Conservation (phyloP, 2,888 invertebrate genomes). For the Lucinisca nassula region DNA sequence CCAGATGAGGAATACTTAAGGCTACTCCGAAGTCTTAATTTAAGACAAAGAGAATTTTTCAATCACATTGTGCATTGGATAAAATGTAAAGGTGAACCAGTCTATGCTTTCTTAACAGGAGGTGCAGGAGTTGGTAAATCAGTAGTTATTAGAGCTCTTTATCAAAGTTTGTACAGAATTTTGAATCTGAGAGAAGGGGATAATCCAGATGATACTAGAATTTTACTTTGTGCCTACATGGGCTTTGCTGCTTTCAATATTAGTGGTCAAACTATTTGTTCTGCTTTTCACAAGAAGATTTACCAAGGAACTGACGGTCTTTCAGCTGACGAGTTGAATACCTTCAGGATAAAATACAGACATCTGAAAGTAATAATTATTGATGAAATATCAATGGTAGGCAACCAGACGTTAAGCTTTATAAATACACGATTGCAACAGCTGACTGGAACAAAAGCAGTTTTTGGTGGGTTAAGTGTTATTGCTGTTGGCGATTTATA, state of each 20-base stretch:
- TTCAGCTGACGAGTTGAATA: slow-evolving; percentile 3
- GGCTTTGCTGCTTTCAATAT: slow-evolving; percentile 44
- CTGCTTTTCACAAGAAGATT: slow-evolving; percentile 11
- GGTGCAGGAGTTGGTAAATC: not conserved
- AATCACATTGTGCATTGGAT: not conserved
- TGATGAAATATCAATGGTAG: not conserved
- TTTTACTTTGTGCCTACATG: slow-evolving; percentile 39
- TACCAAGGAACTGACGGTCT: slow-evolving; percentile 30
- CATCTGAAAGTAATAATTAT: slow-evolving; percentile 43
- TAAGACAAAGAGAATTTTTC: no score
- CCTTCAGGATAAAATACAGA: slow-evolving; percentile 16
- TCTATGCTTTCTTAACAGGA: not conserved
- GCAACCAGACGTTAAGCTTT: not conserved
- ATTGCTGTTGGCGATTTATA: not conserved
- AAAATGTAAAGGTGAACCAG: not conserved
- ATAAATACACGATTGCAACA: not conserved
- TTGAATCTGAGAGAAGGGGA: no score
- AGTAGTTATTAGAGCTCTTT: not conserved
- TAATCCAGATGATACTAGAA: slow-evolving; percentile 63
- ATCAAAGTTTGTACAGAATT: no score
- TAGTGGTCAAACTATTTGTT: slow-evolving; percentile 28
- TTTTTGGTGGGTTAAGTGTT: not conserved
- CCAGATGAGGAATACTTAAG: not conserved
- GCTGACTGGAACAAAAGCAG: not conserved
- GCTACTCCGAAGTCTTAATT: not conserved